Percentiles rank a stretch among this genome's conserved stretches.
These are phyloP conservation scores for Muscidifurax raptorellus DNA, from an alignment of 1,140 invertebrate genomes.

Conservation along the genomic window DNA sequence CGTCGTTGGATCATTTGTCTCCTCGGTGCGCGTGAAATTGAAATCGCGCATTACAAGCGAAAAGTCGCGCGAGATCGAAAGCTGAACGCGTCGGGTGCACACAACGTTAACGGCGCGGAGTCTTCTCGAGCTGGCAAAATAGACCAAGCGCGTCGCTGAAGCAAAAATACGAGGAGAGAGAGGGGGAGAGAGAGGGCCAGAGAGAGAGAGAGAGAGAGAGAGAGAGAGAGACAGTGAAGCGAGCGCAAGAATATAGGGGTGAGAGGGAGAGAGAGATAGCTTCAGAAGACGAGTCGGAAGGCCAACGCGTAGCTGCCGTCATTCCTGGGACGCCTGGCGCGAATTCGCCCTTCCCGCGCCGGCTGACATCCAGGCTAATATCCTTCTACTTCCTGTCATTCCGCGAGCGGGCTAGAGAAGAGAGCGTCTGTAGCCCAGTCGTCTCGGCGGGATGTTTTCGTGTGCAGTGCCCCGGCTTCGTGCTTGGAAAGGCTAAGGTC, in stretches of 20 bases:
- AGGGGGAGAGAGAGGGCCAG: neutral
- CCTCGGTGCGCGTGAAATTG: conserved; percentile 18
- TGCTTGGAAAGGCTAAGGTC: conserved; percentile 23
- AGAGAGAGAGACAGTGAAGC: conserved; percentile 8
- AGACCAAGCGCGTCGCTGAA: neutral
- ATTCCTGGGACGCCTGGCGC: conserved; percentile 54
- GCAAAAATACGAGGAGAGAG: neutral
- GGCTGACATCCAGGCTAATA: conserved; percentile 70
- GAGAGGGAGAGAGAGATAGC: neutral
- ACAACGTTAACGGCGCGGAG: neutral
- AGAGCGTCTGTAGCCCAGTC: conserved; percentile 50
- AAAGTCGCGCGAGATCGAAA: conserved; percentile 42
- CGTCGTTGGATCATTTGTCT: conserved; percentile 32
- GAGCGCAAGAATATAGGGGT: neutral
- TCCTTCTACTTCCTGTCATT: conserved; percentile 69
- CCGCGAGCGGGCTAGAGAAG: conserved; percentile 44
- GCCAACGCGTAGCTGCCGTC: conserved; percentile 26
- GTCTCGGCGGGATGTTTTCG: conserved; percentile 27
- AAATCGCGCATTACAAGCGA: conserved; percentile 42
- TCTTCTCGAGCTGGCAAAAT: neutral
- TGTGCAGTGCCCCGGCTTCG: conserved; percentile 18
- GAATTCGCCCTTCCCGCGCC: conserved; percentile 55
- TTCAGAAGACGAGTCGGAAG: neutral
- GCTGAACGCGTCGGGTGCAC: neutral
- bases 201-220: conserved; percentile 14